Percentiles rank a stretch among this genome's conserved stretches.
Evolutionary conservation across 1,140 invertebrate species (phyloP).

Genomic region (Euura saliciscinereae): DNA sequence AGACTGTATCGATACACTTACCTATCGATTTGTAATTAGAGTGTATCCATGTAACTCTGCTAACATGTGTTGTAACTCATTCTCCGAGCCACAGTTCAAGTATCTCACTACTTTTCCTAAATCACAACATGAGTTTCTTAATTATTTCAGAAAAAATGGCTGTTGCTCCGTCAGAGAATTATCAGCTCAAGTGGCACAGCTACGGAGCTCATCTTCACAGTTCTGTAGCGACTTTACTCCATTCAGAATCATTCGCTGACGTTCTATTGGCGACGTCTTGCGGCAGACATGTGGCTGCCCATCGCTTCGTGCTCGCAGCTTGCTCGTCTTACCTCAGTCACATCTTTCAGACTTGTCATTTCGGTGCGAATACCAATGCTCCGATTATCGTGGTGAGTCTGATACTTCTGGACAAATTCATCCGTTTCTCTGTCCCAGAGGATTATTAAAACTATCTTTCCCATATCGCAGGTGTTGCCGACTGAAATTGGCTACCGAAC

Average conservation of each 20-base stretch:
- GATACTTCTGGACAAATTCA: too few relatives aligned
- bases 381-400: constrained; percentile 54
- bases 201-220: constrained; percentile 80
- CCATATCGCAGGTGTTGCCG: constrained; percentile 68
- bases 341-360: constrained; percentile 59
- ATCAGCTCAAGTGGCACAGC: constrained; percentile 87
- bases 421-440: not conserved
- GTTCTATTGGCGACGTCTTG: constrained; percentile 82
- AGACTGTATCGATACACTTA: too few relatives aligned
- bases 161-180: constrained; percentile 72
- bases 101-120: too few relatives aligned
- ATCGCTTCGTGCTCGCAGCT: constrained; percentile 85
- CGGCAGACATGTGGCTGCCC: constrained; percentile 80
- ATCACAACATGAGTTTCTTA: too few relatives aligned
- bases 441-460: constrained; percentile 3
- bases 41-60: not conserved
- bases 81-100: too few relatives aligned
- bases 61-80: not conserved
- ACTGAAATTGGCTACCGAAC: constrained; percentile 80
- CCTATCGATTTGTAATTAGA: too few relatives aligned
- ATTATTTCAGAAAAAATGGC: constrained; percentile 44
- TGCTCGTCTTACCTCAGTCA: constrained; percentile 71
- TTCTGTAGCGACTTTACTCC: constrained; percentile 77
- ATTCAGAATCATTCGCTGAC: constrained; percentile 83
- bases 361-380: constrained; percentile 57